A percentile compares a stretch with the other conserved stretches of the same genome.
Evolutionary conservation across 2,113 vertebrate species (phyloP).

Genomic region (Hymenochirus boettgeri): DNA sequence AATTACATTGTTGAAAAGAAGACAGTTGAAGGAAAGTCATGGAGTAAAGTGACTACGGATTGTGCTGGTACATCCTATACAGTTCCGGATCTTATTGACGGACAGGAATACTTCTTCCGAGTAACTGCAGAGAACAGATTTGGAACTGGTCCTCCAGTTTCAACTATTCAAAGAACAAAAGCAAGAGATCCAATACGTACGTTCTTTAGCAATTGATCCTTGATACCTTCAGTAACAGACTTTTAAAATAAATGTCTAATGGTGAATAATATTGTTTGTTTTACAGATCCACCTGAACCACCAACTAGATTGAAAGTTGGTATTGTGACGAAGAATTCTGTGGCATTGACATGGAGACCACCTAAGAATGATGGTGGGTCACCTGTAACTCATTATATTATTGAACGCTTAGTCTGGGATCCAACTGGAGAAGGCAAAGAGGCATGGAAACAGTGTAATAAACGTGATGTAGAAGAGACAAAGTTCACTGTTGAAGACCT

Average conservation of each 20-base stretch:
- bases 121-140: slow-evolving; percentile 90
- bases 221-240: neutral
- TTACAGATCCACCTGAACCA: slow-evolving; percentile 89
- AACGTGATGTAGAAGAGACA: slow-evolving; percentile 86
- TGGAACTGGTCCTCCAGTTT: slow-evolving; percentile 73
- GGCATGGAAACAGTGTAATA: slow-evolving; percentile 89
- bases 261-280: slow-evolving; percentile 24
- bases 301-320: slow-evolving; percentile 87
- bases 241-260: neutral
- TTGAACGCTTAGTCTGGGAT: slow-evolving; percentile 92
- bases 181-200: slow-evolving; percentile 91
- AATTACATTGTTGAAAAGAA: slow-evolving; percentile 95
- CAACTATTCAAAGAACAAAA: slow-evolving; percentile 74
- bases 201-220: slow-evolving; percentile 44
- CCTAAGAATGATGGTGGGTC: slow-evolving; percentile 93
- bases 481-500: slow-evolving; percentile 91
- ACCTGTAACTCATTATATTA: slow-evolving; percentile 92
- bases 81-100: slow-evolving; percentile 82
- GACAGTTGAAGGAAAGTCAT: slow-evolving; percentile 86
- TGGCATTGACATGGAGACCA: slow-evolving; percentile 87
- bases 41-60: slow-evolving; percentile 89
- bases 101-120: slow-evolving; percentile 91
- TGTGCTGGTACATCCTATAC: slow-evolving; percentile 82
- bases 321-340: slow-evolving; percentile 78
- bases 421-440: slow-evolving; percentile 82